These are phyloP conservation scores for Bombus difficillimus DNA, from an alignment of 1,140 invertebrate species.

Conservation along the genomic window DNA sequence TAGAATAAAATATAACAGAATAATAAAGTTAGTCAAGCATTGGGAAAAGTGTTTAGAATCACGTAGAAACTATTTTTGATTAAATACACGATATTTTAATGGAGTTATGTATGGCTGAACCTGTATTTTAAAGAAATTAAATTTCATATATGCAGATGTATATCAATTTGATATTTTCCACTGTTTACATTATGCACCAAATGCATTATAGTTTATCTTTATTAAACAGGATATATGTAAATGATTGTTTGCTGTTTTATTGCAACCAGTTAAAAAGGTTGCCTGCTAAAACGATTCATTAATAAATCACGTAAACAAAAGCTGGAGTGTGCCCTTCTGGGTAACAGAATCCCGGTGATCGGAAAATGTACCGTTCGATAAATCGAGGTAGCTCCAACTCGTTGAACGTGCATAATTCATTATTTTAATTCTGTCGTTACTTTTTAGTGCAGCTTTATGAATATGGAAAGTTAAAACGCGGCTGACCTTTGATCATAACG, in stretches of 20 bases:
- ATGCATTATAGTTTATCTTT: not conserved
- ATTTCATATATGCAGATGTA: not conserved
- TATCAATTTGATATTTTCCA: not conserved
- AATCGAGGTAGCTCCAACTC: not conserved
- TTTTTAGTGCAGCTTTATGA: not conserved
- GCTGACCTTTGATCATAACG: not conserved
- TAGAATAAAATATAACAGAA: no score
- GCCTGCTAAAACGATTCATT: not conserved
- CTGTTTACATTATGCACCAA: not conserved
- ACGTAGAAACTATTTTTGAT: no score
- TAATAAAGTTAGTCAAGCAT: no score
- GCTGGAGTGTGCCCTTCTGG: not conserved
- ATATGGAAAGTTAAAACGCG: not conserved
- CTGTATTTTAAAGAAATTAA: not conserved
- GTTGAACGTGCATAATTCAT: constrained; percentile 8
- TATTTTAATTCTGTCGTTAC: constrained; percentile 7
- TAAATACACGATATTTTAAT: not conserved
- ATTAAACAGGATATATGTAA: not conserved
- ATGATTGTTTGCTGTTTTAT: constrained; percentile 12
- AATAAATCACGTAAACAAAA: constrained; percentile 13
- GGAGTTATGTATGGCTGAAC: not conserved
- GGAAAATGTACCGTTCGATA: constrained; percentile 10
- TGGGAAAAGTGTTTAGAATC: no score
- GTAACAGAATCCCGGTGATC: constrained; percentile 1
- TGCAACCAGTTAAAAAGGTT: not conserved